phyloP scores from a whole-genome alignment of 2,113 vertebrate species.

The Dascyllus trimaculatus region DNA sequence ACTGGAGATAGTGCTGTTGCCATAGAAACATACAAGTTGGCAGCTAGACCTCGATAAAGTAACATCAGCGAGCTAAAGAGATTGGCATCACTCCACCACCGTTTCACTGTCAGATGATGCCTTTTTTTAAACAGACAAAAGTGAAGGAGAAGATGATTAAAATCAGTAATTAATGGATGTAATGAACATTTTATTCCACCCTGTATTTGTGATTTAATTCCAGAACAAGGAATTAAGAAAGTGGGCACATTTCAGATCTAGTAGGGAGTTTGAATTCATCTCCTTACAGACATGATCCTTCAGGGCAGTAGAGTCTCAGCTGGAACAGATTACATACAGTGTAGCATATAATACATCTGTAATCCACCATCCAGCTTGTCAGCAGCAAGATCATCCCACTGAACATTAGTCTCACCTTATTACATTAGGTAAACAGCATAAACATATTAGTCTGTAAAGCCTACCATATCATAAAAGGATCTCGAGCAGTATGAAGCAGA shows the following conservation, averaged over 20 bases:
- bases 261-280: constrained; percentile 32
- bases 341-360: constrained; percentile 21
- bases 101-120: background rate
- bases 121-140: background rate
- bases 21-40: constrained; percentile 61
- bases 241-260: constrained; percentile 14
- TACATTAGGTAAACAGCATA: constrained; percentile 48
- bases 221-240: constrained; percentile 4
- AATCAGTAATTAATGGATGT: constrained; percentile 8
- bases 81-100: background rate
- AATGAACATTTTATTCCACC: constrained; percentile 18
- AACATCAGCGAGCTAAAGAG: constrained; percentile 6
- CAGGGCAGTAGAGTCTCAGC: constrained; percentile 18
- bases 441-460: constrained; percentile 47
- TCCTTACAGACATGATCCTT: constrained; percentile 15
- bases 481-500: constrained; percentile 17
- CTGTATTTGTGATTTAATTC: constrained; percentile 19
- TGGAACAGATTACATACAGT: constrained; percentile 48
- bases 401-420: constrained; percentile 57
- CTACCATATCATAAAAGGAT: constrained; percentile 37
- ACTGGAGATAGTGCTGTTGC: constrained; percentile 57
- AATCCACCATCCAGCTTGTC: constrained; percentile 44
- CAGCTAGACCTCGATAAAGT: constrained; percentile 23
- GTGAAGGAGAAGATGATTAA: background rate
- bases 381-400: constrained; percentile 47